These are phyloP conservation scores for Abramis brama DNA, from an alignment of 2,113 vertebrate genomes.

Conservation along the genomic window DNA sequence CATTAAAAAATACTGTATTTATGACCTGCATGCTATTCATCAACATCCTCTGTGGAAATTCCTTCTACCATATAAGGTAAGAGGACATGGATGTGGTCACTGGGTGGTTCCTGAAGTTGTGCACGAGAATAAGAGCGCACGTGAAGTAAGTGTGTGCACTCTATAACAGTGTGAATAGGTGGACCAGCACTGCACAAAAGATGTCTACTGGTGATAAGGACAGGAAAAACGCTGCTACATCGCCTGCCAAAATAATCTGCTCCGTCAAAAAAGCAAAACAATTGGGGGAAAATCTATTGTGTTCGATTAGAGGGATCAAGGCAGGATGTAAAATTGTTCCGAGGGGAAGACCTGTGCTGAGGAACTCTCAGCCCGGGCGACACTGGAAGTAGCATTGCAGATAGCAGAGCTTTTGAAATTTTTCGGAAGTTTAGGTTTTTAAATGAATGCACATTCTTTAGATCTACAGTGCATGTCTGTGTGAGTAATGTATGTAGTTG, in stretches of 20 bases:
- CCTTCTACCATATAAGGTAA: conserved; percentile 16
- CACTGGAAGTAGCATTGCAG: conserved; percentile 44
- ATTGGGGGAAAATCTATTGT: conserved; percentile 79
- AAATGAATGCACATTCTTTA: background rate
- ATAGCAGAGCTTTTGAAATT: background rate
- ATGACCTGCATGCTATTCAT: background rate
- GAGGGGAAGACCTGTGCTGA: conserved; percentile 63
- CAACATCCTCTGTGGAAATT: conserved; percentile 21
- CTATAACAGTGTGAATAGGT: conserved; percentile 39
- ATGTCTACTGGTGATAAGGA: conserved; percentile 75
- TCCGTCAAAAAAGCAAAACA: conserved; percentile 66
- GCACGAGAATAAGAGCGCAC: conserved; percentile 11
- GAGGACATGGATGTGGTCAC: background rate
- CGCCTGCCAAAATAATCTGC: conserved; percentile 67
- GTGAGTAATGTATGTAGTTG: background rate
- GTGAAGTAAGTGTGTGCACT: conserved; percentile 16
- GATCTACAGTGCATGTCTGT: background rate
- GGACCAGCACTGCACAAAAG: conserved; percentile 67
- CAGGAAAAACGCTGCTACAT: conserved; percentile 64
- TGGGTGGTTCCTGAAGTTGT: conserved; percentile 28
- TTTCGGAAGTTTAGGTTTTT: background rate
- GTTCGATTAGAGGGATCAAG: conserved; percentile 65
- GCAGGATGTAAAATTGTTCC: conserved; percentile 52
- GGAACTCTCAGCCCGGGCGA: conserved; percentile 54
- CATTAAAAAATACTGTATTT: background rate